phyloP scores from a whole-genome alignment of 2,797 vertebrate genomes.

The Catharus ustulatus region DNA sequence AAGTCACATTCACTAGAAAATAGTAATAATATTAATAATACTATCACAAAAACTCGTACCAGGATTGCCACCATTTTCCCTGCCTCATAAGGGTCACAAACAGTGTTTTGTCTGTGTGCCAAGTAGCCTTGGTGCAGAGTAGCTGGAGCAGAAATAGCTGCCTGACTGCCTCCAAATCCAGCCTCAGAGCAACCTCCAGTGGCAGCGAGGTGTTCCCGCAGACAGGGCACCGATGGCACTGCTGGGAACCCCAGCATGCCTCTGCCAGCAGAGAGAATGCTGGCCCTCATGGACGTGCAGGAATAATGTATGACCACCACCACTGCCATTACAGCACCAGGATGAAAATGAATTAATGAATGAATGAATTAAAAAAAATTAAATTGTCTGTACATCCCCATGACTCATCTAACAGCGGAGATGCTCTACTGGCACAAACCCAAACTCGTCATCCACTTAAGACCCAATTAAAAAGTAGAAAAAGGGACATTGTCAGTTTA shows the following conservation, averaged over 20 bases:
- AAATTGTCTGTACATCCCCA: neutral
- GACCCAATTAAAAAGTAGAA: neutral
- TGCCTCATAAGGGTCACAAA: neutral
- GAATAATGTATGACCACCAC: neutral
- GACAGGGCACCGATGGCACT: fast-evolving
- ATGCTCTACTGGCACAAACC: neutral
- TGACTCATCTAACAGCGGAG: neutral
- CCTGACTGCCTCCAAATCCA: neutral
- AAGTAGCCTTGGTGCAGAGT: neutral
- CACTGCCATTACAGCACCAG: neutral
- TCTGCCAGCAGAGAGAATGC: neutral
- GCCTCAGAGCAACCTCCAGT: slow-evolving; percentile 20
- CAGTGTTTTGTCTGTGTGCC: neutral
- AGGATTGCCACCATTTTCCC: neutral
- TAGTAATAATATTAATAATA: neutral
- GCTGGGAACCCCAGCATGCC: fast-evolving
- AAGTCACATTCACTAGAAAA: neutral
- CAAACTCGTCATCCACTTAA: neutral
- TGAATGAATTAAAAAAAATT: neutral
- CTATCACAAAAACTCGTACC: neutral
- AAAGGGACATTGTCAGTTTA: neutral
- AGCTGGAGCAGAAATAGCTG: neutral
- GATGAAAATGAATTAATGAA: neutral
- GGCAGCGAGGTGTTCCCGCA: neutral
- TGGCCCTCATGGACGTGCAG: fast-evolving